phyloP scores from a whole-genome alignment of 1,140 invertebrate genomes.

The Lordiphosa stackelbergi region DNA sequence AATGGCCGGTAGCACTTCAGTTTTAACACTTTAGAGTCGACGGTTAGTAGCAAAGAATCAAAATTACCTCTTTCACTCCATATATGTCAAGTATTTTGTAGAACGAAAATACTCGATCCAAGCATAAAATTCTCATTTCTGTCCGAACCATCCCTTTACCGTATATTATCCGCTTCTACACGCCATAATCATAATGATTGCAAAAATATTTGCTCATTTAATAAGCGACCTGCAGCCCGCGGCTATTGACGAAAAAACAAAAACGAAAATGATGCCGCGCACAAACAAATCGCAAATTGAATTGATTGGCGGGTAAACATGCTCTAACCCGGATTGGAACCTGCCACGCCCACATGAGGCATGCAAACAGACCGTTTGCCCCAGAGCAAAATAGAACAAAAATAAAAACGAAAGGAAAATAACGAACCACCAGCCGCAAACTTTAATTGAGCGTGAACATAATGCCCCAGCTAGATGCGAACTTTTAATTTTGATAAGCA shows the following conservation, averaged over 20 bases:
- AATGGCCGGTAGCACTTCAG: too few relatives aligned
- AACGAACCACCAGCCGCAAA: slow-evolving; percentile 27
- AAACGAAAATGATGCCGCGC: slow-evolving; percentile 25
- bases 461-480: slow-evolving; percentile 19
- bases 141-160: neutral
- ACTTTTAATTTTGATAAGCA: slow-evolving; percentile 53
- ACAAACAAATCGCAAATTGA: slow-evolving; percentile 55
- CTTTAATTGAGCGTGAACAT: slow-evolving; percentile 59
- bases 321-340: slow-evolving; percentile 21
- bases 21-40: too few relatives aligned
- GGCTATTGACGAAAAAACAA: slow-evolving; percentile 22
- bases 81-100: too few relatives aligned
- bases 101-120: too few relatives aligned
- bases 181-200: slow-evolving; percentile 45
- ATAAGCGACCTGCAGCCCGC: slow-evolving; percentile 28
- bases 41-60: too few relatives aligned
- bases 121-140: too few relatives aligned
- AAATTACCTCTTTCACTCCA: too few relatives aligned
- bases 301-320: slow-evolving; percentile 53
- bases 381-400: slow-evolving; percentile 14
- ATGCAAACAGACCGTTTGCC: slow-evolving; percentile 17
- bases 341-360: slow-evolving; percentile 15
- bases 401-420: slow-evolving; percentile 3
- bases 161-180: slow-evolving; percentile 31
- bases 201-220: slow-evolving; percentile 53